phyloP scores from a whole-genome alignment of 2,888 invertebrate genomes.

The Branchellion lobata region DNA sequence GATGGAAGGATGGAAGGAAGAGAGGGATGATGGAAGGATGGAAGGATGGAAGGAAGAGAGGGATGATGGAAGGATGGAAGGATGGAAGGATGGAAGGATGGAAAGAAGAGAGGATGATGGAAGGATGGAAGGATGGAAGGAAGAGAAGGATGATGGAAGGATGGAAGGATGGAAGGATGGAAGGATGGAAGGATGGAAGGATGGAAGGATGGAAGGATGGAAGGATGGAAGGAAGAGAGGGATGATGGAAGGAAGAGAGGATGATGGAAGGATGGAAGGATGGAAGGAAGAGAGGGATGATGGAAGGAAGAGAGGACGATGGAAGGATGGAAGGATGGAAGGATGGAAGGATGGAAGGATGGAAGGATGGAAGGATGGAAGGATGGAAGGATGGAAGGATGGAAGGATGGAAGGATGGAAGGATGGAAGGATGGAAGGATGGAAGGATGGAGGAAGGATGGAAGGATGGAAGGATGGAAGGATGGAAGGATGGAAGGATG shows the following conservation, averaged over 20 bases:
- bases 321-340: constrained; percentile 12
- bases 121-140: constrained; percentile 10
- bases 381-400: constrained; percentile 5
- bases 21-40: too few relatives aligned
- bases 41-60: too few relatives aligned
- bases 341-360: constrained; percentile 10
- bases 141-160: not conserved
- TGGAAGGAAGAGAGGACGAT: not conserved
- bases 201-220: too few relatives aligned
- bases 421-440: not conserved
- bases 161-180: not conserved
- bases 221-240: not conserved
- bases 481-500: too few relatives aligned
- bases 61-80: not conserved
- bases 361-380: not conserved
- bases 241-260: not conserved
- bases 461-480: not conserved
- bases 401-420: not conserved
- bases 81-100: not conserved
- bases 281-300: not conserved
- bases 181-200: too few relatives aligned
- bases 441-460: not conserved
- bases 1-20: not conserved
- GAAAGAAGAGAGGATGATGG: constrained; percentile 1
- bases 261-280: not conserved